Evolutionary conservation across 92 coral and sea anemone species (phyloP).

Genomic region (Ricordea florida): DNA sequence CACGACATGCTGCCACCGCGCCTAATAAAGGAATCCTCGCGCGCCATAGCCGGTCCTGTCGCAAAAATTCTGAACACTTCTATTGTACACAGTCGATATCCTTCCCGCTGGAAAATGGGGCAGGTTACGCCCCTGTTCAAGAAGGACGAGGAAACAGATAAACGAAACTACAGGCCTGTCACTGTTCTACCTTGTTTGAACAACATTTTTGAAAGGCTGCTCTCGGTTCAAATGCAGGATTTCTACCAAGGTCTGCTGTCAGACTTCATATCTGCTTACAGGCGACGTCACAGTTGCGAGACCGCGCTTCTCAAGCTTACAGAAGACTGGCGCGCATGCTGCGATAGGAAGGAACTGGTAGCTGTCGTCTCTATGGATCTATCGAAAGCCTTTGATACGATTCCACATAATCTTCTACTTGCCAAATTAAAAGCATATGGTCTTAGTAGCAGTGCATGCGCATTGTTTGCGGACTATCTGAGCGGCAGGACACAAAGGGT

Average conservation of each 20-base stretch:
- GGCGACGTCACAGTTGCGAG: slow-evolving; percentile 38
- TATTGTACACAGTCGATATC: slow-evolving; percentile 43
- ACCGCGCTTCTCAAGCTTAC: slow-evolving; percentile 28
- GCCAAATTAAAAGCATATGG: slow-evolving; percentile 42
- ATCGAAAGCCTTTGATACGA: slow-evolving; percentile 48
- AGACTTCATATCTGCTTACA: slow-evolving; percentile 50
- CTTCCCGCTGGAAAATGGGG: slow-evolving; percentile 69
- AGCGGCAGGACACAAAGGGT: slow-evolving; percentile 27
- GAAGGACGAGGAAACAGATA: slow-evolving; percentile 44
- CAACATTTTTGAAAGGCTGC: slow-evolving; percentile 53
- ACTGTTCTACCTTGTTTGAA: slow-evolving; percentile 54
- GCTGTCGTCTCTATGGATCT: slow-evolving; percentile 44
- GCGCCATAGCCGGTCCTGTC: slow-evolving; percentile 53
- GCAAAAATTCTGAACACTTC: slow-evolving; percentile 52
- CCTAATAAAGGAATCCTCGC: slow-evolving; percentile 50
- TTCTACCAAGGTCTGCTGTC: slow-evolving; percentile 24
- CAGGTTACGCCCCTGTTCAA: slow-evolving; percentile 64
- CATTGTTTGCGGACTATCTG: background rate
- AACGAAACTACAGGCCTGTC: slow-evolving; percentile 53
- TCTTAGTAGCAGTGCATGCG: background rate
- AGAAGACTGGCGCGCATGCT: slow-evolving; percentile 36
- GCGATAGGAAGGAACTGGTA: slow-evolving; percentile 27
- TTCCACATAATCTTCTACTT: slow-evolving; percentile 45
- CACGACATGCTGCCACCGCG: slow-evolving; percentile 52
- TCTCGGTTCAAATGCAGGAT: slow-evolving; percentile 21